phyloP scores from a whole-genome alignment of 2,797 vertebrate genomes.

The Lerista edwardsae region DNA sequence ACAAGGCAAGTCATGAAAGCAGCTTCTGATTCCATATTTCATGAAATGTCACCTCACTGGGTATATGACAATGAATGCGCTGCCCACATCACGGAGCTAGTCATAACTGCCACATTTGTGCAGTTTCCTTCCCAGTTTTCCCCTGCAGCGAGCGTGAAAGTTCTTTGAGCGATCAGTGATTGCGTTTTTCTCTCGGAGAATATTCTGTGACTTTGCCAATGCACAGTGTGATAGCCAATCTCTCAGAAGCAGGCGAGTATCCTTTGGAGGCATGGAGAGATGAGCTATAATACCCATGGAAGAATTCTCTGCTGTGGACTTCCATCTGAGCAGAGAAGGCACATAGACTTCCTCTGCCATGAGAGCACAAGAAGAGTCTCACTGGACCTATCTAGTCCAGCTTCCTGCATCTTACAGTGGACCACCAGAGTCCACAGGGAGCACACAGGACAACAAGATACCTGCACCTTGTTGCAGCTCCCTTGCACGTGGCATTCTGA shows the following conservation, averaged over 20 bases:
- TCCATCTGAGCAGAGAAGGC: neutral
- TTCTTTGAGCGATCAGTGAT: constrained; percentile 59
- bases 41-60: neutral
- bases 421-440: no score
- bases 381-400: no score
- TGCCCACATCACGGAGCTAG: neutral
- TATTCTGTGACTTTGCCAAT: constrained; percentile 43
- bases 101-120: constrained; percentile 18
- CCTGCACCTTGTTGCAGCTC: no score
- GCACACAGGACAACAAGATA: no score
- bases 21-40: neutral
- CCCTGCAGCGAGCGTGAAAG: constrained; percentile 59
- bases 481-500: no score
- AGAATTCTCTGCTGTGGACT: neutral
- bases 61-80: neutral
- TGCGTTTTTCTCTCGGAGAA: neutral
- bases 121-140: constrained; percentile 41
- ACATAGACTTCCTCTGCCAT: no score
- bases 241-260: neutral
- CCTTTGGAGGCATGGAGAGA: neutral
- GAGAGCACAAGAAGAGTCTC: no score
- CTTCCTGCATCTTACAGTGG: no score
- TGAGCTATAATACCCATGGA: neutral
- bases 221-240: constrained; percentile 10
- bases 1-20: neutral